phyloP scores from a whole-genome alignment of 2,888 invertebrate genomes.

The Caenorhabditis macrosperma region DNA sequence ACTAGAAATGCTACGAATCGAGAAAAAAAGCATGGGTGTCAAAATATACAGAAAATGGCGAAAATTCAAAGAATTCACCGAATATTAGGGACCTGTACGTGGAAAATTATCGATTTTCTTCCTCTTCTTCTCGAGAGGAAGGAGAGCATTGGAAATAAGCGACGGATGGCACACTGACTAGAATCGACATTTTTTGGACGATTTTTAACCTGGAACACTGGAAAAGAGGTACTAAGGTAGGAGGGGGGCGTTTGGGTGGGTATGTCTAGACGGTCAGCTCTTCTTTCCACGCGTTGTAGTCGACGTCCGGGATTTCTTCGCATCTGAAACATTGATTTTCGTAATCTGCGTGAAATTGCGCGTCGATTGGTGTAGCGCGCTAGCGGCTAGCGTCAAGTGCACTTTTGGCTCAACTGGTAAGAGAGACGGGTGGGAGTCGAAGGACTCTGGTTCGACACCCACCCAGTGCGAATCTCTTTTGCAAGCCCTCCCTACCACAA shows the following conservation, averaged over 20 bases:
- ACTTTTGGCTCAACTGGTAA: neutral
- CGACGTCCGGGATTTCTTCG: constrained; percentile 66
- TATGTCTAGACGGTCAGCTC: constrained; percentile 45
- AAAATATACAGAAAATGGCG: neutral
- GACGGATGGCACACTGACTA: no score
- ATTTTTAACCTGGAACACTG: neutral
- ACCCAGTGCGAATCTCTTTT: no score
- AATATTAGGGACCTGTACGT: constrained; percentile 31
- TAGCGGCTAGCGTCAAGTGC: neutral
- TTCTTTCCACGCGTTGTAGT: constrained; percentile 69
- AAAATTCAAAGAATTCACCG: constrained; percentile 3
- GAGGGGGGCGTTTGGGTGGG: neutral
- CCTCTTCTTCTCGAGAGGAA: neutral
- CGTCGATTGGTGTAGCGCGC: neutral
- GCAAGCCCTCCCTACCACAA: neutral
- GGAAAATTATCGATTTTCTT: neutral
- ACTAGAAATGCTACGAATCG: neutral
- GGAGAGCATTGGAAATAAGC: no score
- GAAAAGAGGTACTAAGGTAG: neutral
- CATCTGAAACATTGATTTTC: constrained; percentile 54
- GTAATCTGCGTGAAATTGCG: neutral
- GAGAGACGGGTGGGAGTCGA: neutral
- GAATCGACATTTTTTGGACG: constrained; percentile 2
- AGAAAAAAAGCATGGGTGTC: neutral
- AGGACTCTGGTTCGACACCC: neutral